Conservation (phyloP, 1,140 invertebrate genomes). For the Drosophila arawakana region DNA sequence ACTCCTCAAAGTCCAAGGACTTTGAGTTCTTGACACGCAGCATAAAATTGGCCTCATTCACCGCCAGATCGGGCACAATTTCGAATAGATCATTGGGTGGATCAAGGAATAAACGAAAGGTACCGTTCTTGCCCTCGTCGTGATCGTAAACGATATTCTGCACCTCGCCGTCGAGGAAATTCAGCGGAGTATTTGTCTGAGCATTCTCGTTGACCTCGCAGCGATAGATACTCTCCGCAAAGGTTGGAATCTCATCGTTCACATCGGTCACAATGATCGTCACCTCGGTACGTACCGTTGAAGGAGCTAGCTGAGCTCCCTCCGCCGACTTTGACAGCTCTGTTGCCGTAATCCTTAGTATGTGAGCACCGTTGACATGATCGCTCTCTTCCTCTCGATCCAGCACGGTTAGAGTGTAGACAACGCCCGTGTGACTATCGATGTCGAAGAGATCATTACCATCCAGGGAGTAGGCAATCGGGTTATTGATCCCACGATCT, state of each 20-base stretch:
- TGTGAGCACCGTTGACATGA: slow-evolving; percentile 93
- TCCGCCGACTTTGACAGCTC: slow-evolving; percentile 90
- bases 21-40: slow-evolving; percentile 94
- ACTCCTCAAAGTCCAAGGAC: slow-evolving; percentile 94
- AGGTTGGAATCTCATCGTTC: slow-evolving; percentile 96
- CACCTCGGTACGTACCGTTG: slow-evolving; percentile 93
- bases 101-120: slow-evolving; percentile 93
- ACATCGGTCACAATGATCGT: slow-evolving; percentile 97
- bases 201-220: slow-evolving; percentile 97
- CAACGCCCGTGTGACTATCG: slow-evolving; percentile 91
- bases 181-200: slow-evolving; percentile 94
- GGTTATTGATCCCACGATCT: slow-evolving; percentile 95
- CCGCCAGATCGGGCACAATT: slow-evolving; percentile 93
- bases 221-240: slow-evolving; percentile 91
- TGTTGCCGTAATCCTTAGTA: slow-evolving; percentile 91
- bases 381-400: slow-evolving; percentile 93
- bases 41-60: slow-evolving; percentile 96
- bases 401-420: slow-evolving; percentile 90
- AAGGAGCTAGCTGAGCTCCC: slow-evolving; percentile 87
- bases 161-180: slow-evolving; percentile 91
- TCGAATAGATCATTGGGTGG: slow-evolving; percentile 94
- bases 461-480: slow-evolving; percentile 92
- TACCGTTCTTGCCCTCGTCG: slow-evolving; percentile 97
- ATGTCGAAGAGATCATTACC: slow-evolving; percentile 90
- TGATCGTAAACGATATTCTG: slow-evolving; percentile 96